phyloP scores from a whole-genome alignment of 1,140 invertebrate genomes.

The Rhizoglyphus robini region DNA sequence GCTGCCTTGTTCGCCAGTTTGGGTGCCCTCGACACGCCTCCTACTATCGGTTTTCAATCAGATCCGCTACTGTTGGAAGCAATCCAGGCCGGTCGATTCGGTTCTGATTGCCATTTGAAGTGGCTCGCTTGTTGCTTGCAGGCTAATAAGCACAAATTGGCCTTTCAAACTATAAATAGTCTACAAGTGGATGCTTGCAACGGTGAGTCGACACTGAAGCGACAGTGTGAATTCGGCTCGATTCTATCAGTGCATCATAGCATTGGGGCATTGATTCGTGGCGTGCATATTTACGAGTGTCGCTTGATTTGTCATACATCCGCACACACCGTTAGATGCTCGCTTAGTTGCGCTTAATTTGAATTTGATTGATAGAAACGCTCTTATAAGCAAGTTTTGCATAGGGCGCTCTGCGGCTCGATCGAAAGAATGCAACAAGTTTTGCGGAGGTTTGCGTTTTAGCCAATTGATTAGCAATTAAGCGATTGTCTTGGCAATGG shows the following conservation, averaged over 20 bases:
- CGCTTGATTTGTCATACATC: too few species aligned
- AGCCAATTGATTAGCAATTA: slow-evolving; percentile 4
- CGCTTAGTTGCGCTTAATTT: too few species aligned
- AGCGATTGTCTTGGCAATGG: not conserved
- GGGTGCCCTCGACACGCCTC: not conserved
- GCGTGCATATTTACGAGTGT: not conserved
- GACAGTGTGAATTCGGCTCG: not conserved
- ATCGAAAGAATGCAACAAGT: not conserved
- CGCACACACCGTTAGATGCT: too few species aligned
- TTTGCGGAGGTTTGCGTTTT: not conserved
- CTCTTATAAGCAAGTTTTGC: not conserved
- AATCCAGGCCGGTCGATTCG: not conserved
- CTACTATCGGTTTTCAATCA: not conserved
- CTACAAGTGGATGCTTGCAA: too few species aligned
- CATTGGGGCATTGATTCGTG: not conserved
- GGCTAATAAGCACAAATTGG: too few species aligned
- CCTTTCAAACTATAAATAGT: too few species aligned
- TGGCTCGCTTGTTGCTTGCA: not conserved
- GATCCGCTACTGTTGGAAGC: not conserved
- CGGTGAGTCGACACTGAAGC: too few species aligned
- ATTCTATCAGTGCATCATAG: too few species aligned
- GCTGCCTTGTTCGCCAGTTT: not conserved
- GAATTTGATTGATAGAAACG: too few species aligned
- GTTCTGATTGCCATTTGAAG: not conserved
- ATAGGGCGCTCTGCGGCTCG: too few species aligned